phyloP scores from a whole-genome alignment of 1,140 invertebrate species.

The Mylabris phalerata region DNA sequence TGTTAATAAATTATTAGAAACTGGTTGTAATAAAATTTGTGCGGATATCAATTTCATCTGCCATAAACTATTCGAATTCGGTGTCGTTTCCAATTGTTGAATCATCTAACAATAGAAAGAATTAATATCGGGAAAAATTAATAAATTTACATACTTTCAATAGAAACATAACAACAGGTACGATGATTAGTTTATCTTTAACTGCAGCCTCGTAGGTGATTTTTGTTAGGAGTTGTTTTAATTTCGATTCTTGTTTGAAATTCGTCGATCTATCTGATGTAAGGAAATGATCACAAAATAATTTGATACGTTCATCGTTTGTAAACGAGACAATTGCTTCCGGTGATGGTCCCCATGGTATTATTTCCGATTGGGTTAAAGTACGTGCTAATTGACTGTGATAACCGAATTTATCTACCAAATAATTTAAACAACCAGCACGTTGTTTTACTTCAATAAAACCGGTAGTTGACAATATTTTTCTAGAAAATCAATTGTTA shows the following conservation, averaged over 20 bases:
- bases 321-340: constrained; percentile 60
- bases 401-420: constrained; percentile 82
- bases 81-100: constrained; percentile 42
- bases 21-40: constrained; percentile 40
- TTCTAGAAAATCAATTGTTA: constrained; percentile 25
- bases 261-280: constrained; percentile 24
- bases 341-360: constrained; percentile 58
- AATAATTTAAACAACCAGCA: constrained; percentile 81
- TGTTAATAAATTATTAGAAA: constrained; percentile 40
- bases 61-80: constrained; percentile 53
- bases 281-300: constrained; percentile 62
- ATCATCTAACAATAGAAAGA: constrained; percentile 42
- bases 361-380: constrained; percentile 68
- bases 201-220: constrained; percentile 81
- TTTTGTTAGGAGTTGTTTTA: constrained; percentile 63
- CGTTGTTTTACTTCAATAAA: constrained; percentile 80
- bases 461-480: constrained; percentile 50
- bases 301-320: constrained; percentile 56
- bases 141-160: constrained; percentile 52
- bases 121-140: neutral
- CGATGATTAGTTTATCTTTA: constrained; percentile 72
- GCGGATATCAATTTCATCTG: constrained; percentile 57
- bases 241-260: constrained; percentile 44
- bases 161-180: constrained; percentile 66
- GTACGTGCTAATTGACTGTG: constrained; percentile 75